phyloP scores from a whole-genome alignment of 2,797 vertebrate genomes.

The Cyprinodon diabolis region DNA sequence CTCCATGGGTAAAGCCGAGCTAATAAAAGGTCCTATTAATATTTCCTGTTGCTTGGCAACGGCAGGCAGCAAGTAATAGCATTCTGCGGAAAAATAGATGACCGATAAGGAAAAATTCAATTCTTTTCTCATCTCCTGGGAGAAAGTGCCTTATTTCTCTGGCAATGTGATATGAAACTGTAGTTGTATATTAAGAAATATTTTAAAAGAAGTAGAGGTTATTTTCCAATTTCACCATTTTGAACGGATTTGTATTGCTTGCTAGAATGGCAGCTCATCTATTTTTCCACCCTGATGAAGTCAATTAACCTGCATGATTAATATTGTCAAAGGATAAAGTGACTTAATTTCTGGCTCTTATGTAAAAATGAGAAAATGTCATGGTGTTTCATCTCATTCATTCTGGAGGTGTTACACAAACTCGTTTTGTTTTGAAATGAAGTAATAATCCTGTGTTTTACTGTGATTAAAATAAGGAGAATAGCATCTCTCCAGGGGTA shows the following conservation, averaged over 20 bases:
- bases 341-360: conserved; percentile 72
- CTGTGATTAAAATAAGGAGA: conserved; percentile 43
- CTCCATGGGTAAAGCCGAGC: conserved; percentile 98
- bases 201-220: conserved; percentile 84
- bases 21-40: conserved; percentile 99
- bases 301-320: conserved; percentile 80
- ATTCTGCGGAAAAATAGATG: conserved; percentile 99
- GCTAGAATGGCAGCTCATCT: conserved; percentile 49
- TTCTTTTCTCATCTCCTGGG: conserved; percentile 99
- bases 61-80: conserved; percentile 98
- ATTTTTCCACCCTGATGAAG: conserved; percentile 70
- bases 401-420: conserved; percentile 57
- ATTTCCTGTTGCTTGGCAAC: conserved; percentile 99
- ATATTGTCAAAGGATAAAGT: conserved; percentile 72
- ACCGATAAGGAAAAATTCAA: conserved; percentile 99
- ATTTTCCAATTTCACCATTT: conserved; percentile 82
- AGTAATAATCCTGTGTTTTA: conserved; percentile 54
- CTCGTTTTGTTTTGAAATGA: conserved; percentile 37
- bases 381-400: conserved; percentile 58
- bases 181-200: conserved; percentile 88
- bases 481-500: conserved; percentile 46
- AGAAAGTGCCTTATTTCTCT: conserved; percentile 98
- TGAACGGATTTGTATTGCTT: conserved; percentile 64
- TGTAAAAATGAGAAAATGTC: conserved; percentile 52
- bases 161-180: conserved; percentile 98